A percentile compares a stretch with the other conserved stretches of the same genome.
Evolutionary conservation across 2,888 invertebrate genomes (phyloP).

Genomic region (Xylota sylvarum): DNA sequence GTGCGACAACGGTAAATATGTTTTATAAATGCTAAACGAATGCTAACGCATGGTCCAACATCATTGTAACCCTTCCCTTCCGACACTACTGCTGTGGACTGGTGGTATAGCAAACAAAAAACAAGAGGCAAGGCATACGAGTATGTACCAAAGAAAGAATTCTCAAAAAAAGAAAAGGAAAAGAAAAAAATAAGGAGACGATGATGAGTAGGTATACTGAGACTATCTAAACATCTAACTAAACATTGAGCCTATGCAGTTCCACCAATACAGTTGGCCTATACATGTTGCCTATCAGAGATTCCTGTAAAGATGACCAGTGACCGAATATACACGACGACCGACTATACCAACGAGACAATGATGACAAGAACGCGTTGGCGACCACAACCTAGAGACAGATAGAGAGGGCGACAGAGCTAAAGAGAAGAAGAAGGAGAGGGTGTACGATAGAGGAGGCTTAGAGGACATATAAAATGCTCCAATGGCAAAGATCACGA

Average conservation of each 20-base stretch:
- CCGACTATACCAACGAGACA: constrained; percentile 37
- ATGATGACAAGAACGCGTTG: constrained; percentile 55
- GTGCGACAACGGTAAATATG: constrained; percentile 76
- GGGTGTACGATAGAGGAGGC: not conserved
- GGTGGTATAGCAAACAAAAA: constrained; percentile 12
- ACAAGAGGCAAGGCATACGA: constrained; percentile 26
- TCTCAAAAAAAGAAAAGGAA: constrained; percentile 12
- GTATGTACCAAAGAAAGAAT: constrained; percentile 26
- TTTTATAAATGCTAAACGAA: constrained; percentile 68
- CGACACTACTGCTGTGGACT: not conserved
- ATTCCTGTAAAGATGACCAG: constrained; percentile 59
- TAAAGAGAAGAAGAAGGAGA: not conserved
- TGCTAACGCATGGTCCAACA: constrained; percentile 36
- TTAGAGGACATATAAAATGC: constrained; percentile 55
- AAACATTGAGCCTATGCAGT: constrained; percentile 52
- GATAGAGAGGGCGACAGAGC: not conserved
- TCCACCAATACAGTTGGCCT: constrained; percentile 2
- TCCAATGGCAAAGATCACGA: constrained; percentile 69
- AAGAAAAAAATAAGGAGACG: constrained; percentile 17
- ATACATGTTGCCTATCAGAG: constrained; percentile 45
- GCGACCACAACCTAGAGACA: constrained; percentile 32
- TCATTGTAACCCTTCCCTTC: constrained; percentile 3
- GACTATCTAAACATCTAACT: constrained; percentile 68
- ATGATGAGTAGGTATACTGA: constrained; percentile 55
- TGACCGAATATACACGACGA: constrained; percentile 57